Evolutionary conservation across 2,797 vertebrate genomes (phyloP), one percentile per base, ranked within the genome.

Genomic region (Lithobates sylvaticus): DNA sequence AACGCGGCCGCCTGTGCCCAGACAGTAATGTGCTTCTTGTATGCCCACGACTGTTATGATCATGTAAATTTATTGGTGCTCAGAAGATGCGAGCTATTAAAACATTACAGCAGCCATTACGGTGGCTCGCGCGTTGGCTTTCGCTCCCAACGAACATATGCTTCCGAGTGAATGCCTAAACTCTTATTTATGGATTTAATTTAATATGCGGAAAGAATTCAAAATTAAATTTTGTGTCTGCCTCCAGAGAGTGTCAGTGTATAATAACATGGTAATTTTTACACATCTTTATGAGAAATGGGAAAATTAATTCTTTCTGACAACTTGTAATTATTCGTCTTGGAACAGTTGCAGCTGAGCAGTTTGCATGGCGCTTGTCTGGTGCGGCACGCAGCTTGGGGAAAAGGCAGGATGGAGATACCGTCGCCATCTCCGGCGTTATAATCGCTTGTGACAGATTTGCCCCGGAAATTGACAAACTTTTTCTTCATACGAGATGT

Each of bases 141-240:
- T 93, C 94, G 90, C 95, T 96, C 94, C 97, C 97, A 97, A 97
- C 97, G 94, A 99, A 98, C 98, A 99, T 99, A 99, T 98, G 97
- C 97, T 97, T 94, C 96, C 96, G 95, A 96, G 94, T 94, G 94
- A 96, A 96, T 96, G 97, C 96, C 98, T 98, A 98, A 99, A 98
- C 97, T 99, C 97, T 98, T 99, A 99, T 99, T 99, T 99, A 99
- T 99, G 97, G 97, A 97, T 98, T 99, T 99, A 97, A 98, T 99
- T 99, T 99, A 99, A 98, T 99, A 98, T 98, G 97, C 96, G 95
- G 96, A 96, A 98, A 98, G 97, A 98, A 98, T 97, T 98, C 93
- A 93, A 97, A 99, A 99, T 99, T 98, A 97, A 98, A 99, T 99
- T 98, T 97, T 96, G 96, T 95, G 96, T 96, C 95, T 96, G 97